Percentiles rank a stretch among this genome's conserved stretches.
These are phyloP conservation scores for Serilophus lunatus DNA, from an alignment of 2,113 vertebrate genomes.

Conservation along the genomic window DNA sequence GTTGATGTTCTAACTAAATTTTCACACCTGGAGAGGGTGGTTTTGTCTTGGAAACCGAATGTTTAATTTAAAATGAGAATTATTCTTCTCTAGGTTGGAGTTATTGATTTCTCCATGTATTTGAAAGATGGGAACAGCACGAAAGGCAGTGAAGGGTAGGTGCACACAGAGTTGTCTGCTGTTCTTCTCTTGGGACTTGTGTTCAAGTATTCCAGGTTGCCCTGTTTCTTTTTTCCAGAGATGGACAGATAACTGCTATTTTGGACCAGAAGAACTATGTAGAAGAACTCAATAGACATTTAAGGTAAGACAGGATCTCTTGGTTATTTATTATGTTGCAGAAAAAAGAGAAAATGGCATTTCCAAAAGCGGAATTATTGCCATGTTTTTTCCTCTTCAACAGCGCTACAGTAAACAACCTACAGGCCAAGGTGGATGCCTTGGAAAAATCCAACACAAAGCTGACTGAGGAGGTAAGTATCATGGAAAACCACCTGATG, in stretches of 20 bases:
- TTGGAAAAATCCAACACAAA: conserved; percentile 99
- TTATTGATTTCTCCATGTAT: conserved; percentile 99
- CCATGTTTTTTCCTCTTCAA: neutral
- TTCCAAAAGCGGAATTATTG: neutral
- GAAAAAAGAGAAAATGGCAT: neutral
- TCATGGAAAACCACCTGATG: neutral
- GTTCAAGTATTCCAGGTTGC: neutral
- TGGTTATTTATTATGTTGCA: neutral
- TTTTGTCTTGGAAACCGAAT: neutral
- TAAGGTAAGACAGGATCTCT: conserved; percentile 77
- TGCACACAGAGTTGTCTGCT: neutral
- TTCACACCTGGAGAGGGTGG: neutral
- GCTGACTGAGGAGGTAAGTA: conserved; percentile 90
- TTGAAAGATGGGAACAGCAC: conserved; percentile 95
- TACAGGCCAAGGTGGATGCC: conserved; percentile 95
- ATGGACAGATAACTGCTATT: conserved; percentile 97
- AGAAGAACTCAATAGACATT: conserved; percentile 97
- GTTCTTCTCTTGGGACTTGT: neutral
- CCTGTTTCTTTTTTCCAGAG: conserved; percentile 67
- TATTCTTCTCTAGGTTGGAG: conserved; percentile 84
- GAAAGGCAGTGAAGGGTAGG: conserved; percentile 94
- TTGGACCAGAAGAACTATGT: conserved; percentile 99
- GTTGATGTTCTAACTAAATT: neutral
- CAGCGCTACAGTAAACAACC: conserved; percentile 96
- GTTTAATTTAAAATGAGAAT: neutral